Percentiles rank a stretch among this genome's conserved stretches.
phyloP scores from a whole-genome alignment of 2,797 vertebrate species.

The Ctenopoma multispine region DNA sequence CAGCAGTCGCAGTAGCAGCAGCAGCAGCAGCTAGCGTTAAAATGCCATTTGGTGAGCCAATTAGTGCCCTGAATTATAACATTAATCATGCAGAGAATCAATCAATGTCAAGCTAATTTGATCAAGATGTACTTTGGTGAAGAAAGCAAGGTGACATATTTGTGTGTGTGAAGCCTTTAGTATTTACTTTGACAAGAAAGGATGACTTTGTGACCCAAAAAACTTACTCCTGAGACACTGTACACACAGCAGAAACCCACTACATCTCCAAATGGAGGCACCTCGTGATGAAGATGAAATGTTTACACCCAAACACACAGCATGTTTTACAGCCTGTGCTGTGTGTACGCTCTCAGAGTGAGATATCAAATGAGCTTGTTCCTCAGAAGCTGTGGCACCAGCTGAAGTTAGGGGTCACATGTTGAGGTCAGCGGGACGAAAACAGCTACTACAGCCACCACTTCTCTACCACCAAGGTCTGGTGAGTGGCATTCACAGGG shows the following conservation, averaged over 20 bases:
- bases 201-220: not conserved
- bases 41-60: slow-evolving; percentile 60
- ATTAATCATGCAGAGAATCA: slow-evolving; percentile 36
- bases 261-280: not conserved
- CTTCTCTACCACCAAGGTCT: not conserved
- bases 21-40: slow-evolving; percentile 61
- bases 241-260: not conserved
- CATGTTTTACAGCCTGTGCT: slow-evolving; percentile 24
- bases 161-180: not conserved
- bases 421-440: slow-evolving; percentile 36
- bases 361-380: slow-evolving; percentile 22
- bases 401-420: slow-evolving; percentile 60
- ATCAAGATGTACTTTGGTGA: slow-evolving; percentile 19
- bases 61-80: slow-evolving; percentile 33
- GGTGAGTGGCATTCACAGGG: not conserved
- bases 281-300: not conserved
- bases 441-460: slow-evolving; percentile 7
- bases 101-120: slow-evolving; percentile 22
- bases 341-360: slow-evolving; percentile 58
- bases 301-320: slow-evolving; percentile 21
- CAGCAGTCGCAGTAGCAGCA: slow-evolving; percentile 4
- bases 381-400: slow-evolving; percentile 31
- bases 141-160: slow-evolving; percentile 31
- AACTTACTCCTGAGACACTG: not conserved
- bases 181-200: slow-evolving; percentile 5